These are phyloP conservation scores for Eolophus roseicapilla DNA, from an alignment of 2,113 vertebrate species.

Conservation along the genomic window DNA sequence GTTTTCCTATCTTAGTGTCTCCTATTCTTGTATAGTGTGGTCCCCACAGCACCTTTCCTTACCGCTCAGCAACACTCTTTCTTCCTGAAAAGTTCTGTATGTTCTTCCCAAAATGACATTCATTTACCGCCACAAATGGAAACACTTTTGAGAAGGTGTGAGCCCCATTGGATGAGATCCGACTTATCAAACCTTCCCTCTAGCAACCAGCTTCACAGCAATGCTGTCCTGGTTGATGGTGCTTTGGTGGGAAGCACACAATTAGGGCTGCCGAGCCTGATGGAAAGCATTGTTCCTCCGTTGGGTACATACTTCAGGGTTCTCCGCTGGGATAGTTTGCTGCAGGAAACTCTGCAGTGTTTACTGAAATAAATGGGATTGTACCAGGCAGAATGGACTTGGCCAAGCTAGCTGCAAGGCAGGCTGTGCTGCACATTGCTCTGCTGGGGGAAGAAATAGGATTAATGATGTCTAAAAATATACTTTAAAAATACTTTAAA, in stretches of 20 bases:
- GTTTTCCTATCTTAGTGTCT: neutral
- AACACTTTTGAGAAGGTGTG: neutral
- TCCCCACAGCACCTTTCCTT: neutral
- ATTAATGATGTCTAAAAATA: conserved; percentile 11
- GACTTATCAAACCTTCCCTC: neutral
- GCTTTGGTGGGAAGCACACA: neutral
- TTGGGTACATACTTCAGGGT: neutral
- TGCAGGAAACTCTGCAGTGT: neutral
- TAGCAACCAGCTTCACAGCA: conserved; percentile 14
- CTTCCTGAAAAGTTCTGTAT: neutral
- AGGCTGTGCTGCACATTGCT: neutral
- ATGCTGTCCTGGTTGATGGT: neutral
- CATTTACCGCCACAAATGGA: neutral
- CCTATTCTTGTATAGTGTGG: neutral
- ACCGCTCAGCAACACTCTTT: neutral
- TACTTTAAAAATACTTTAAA: neutral
- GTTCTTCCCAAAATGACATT: neutral
- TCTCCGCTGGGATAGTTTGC: conserved; percentile 14
- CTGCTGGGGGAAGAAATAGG: neutral
- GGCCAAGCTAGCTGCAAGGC: neutral
- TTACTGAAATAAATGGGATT: conserved; percentile 33
- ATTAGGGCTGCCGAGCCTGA: neutral
- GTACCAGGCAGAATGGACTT: neutral
- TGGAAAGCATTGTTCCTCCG: neutral
- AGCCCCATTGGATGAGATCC: neutral